phyloP scores from a whole-genome alignment of 2,888 invertebrate genomes.

The Plagodis dolabraria region DNA sequence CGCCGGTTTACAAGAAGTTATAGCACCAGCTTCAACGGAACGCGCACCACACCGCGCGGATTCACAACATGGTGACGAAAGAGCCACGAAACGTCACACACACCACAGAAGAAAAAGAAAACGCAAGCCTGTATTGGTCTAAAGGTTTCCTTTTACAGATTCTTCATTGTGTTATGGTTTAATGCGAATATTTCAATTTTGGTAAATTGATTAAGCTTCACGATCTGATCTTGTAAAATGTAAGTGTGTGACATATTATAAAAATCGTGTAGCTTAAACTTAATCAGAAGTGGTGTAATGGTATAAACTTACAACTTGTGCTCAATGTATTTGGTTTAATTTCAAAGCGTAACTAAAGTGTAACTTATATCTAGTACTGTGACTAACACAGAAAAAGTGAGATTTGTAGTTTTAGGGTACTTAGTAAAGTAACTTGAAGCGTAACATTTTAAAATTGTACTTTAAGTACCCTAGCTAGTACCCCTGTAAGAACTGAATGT shows the following conservation, averaged over 20 bases:
- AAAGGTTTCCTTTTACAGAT: constrained; percentile 41
- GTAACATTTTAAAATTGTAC: constrained; percentile 28
- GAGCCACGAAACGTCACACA: constrained; percentile 48
- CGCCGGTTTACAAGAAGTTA: constrained; percentile 76
- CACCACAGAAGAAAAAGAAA: constrained; percentile 68
- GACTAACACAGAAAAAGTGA: constrained; percentile 64
- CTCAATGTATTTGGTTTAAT: constrained; percentile 37
- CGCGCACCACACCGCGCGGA: constrained; percentile 38
- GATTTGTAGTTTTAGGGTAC: constrained; percentile 49
- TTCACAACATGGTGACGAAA: constrained; percentile 43
- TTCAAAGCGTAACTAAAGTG: constrained; percentile 31
- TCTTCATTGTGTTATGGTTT: constrained; percentile 14
- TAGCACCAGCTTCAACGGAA: constrained; percentile 67
- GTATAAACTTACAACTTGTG: constrained; percentile 51
- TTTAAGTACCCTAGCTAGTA: constrained; percentile 26
- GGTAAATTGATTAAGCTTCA: constrained; percentile 11
- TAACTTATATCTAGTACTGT: constrained; percentile 48
- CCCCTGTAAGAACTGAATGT: constrained; percentile 25
- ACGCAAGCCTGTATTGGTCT: constrained; percentile 75
- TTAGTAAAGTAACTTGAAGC: constrained; percentile 30
- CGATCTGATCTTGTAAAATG: background rate
- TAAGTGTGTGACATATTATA: background rate
- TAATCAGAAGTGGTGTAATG: constrained; percentile 28
- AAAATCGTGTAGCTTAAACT: constrained; percentile 3
- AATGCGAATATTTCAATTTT: constrained; percentile 13